Percentiles rank a stretch among this genome's conserved stretches.
phyloP scores from a whole-genome alignment of 2,888 invertebrate genomes.

The Chloroclysta siterata region DNA sequence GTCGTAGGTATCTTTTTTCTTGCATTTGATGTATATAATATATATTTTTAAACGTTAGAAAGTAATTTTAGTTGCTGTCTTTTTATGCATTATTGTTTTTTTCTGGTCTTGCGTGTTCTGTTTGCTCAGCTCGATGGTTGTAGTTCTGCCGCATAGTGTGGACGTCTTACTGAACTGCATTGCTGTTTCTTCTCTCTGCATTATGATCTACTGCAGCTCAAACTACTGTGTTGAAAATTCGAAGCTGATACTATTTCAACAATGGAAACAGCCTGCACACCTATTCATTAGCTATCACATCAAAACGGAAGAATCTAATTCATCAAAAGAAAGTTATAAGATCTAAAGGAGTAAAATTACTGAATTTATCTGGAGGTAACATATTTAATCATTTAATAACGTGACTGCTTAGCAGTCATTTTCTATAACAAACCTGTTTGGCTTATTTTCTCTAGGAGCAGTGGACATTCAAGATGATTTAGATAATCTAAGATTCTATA shows the following conservation, averaged over 20 bases:
- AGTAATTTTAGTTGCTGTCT: slow-evolving; percentile 22
- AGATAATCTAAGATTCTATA: slow-evolving; percentile 1
- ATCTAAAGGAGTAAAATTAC: slow-evolving; percentile 10
- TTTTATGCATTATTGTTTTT: slow-evolving; percentile 20
- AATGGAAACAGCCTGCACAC: slow-evolving; percentile 11
- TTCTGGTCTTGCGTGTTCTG: slow-evolving; percentile 38
- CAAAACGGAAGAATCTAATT: slow-evolving; percentile 2
- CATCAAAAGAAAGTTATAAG: slow-evolving; percentile 5
- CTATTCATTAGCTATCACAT: slow-evolving; percentile 6
- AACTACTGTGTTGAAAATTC: neutral
- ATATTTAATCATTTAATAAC: slow-evolving; percentile 3
- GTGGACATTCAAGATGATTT: slow-evolving; percentile 7
- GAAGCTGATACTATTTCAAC: neutral
- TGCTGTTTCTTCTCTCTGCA: slow-evolving; percentile 23
- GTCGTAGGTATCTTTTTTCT: slow-evolving; percentile 19
- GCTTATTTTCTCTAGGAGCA: slow-evolving; percentile 24
- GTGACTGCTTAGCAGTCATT: slow-evolving; percentile 2
- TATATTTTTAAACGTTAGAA: slow-evolving; percentile 15
- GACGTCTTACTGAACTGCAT: slow-evolving; percentile 14
- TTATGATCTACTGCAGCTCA: slow-evolving; percentile 14
- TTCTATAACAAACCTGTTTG: slow-evolving; percentile 15
- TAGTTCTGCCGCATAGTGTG: slow-evolving; percentile 20
- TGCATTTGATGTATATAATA: slow-evolving; percentile 23
- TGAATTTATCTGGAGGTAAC: slow-evolving; percentile 20
- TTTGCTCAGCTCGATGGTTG: slow-evolving; percentile 41